Evolutionary conservation across 2,113 vertebrate genomes (phyloP), one percentile per base, ranked within the genome.

Genomic region (Pomatorhinus ruficollis): DNA sequence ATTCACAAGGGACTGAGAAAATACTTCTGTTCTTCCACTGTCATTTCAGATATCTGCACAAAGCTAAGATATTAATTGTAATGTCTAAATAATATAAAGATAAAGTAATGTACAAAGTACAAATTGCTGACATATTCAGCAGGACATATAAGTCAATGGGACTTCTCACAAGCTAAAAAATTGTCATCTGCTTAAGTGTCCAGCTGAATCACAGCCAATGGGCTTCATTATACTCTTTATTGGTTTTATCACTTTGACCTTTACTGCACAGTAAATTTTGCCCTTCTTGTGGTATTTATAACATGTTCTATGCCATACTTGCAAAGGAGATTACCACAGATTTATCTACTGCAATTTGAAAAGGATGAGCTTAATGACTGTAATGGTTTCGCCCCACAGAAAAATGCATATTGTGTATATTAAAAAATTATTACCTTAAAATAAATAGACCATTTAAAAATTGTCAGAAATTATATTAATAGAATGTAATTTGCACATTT

Each of bases 271-370:
- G 61, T 92, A 91, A 92, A 89, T 94, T 92, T 92, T 95, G 88
- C 60, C 92, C 95, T 96, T 97, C 86, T 95, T 95, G 88, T 93
- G 88, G 60, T 93, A 94, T 96, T 96, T 96, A 93, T 92, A 94
- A 81, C 72, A 64, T 88, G 79, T 85, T 93, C 52, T 93, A 68
- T 93, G 90, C 60, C 56, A 60, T 88, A 83, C 76, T 96, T 94
- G 85, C 75, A 95, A 94, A 95, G 88, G 69, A 88, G 92, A 97
- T 92, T 97, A 97, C 14, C 56, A 90, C 72, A 94, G 88, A 93
- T 96, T 93, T 96, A 93, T 71, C 60, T 88, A 45, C 88, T 69
- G 76, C 69, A 96, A 87, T 92, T 92, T 93, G 79, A 81, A 96
- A 90, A 78, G 28, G 79, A 71, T 95, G 88, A 96, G 68, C 53